Evolutionary conservation across 2,797 vertebrate species (phyloP).

Genomic region (Tragopan temminckii): DNA sequence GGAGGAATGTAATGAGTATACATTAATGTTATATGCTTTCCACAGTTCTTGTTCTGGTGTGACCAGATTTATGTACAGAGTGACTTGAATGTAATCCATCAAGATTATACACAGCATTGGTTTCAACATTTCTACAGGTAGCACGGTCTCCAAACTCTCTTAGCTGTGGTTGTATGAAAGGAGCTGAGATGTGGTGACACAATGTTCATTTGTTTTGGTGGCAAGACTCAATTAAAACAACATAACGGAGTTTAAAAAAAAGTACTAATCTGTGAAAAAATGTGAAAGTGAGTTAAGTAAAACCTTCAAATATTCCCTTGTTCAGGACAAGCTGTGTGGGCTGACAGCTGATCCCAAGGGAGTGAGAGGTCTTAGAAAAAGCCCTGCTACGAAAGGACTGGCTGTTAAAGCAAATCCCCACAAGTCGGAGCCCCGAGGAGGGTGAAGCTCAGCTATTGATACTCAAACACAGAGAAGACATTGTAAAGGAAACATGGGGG

Average conservation of each 20-base stretch:
- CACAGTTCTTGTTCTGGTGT: constrained; percentile 47
- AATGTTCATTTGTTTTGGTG: constrained; percentile 55
- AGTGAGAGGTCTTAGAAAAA: constrained; percentile 27
- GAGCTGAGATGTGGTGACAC: background rate
- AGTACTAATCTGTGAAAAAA: constrained; percentile 63
- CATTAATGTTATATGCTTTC: constrained; percentile 40
- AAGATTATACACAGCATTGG: background rate
- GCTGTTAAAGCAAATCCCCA: constrained; percentile 43
- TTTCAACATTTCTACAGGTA: constrained; percentile 31
- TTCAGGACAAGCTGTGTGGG: constrained; percentile 51
- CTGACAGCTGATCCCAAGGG: constrained; percentile 61
- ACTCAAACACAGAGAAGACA: constrained; percentile 36
- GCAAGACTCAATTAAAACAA: constrained; percentile 55
- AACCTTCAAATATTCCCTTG: constrained; percentile 30
- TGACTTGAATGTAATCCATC: constrained; percentile 47
- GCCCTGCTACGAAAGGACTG: constrained; percentile 37
- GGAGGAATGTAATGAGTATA: constrained; percentile 35
- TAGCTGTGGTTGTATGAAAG: background rate
- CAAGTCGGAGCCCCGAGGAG: background rate
- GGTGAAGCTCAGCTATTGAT: background rate
- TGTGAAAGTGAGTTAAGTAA: constrained; percentile 10
- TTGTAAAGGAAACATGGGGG: constrained; percentile 30
- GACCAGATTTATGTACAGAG: constrained; percentile 53
- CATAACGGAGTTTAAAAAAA: constrained; percentile 14
- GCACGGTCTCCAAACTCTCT: background rate